Conservation (phyloP, 37 sponge, comb jelly and placozoan species). For the Cladorhizidae sp. region DNA sequence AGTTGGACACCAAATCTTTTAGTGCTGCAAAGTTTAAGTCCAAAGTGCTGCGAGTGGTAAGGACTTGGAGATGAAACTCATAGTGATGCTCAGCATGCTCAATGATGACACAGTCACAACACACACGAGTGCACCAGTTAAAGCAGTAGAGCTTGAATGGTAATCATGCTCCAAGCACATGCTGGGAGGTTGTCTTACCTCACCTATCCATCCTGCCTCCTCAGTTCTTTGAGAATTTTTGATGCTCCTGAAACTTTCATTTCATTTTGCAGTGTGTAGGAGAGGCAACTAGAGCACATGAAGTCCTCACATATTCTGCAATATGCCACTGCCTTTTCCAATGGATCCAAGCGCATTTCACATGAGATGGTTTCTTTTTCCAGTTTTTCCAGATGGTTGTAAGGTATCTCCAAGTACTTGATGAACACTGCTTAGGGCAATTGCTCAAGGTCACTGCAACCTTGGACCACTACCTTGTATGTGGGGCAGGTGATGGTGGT, state of each 20-base stretch:
- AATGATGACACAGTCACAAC: slow-evolving; percentile 32
- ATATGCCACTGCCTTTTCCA: neutral
- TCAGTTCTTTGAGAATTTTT: neutral
- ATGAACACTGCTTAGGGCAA: slow-evolving; percentile 9
- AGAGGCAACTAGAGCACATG: slow-evolving; percentile 29
- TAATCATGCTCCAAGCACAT: slow-evolving; percentile 10
- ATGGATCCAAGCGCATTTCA: slow-evolving; percentile 25
- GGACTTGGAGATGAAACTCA: slow-evolving; percentile 13
- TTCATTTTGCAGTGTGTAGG: slow-evolving; percentile 21
- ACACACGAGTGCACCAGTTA: slow-evolving; percentile 24
- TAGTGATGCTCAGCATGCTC: slow-evolving; percentile 22
- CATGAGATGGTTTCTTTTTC: neutral
- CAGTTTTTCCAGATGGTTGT: slow-evolving; percentile 6
- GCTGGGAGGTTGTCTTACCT: neutral
- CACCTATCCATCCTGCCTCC: neutral
- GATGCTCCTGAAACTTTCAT: slow-evolving; percentile 12
- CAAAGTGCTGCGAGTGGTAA: neutral
- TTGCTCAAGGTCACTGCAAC: neutral
- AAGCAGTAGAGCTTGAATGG: slow-evolving; percentile 39
- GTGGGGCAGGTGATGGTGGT: neutral
- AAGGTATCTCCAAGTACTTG: neutral
- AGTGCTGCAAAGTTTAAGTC: slow-evolving; percentile 1
- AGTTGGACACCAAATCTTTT: neutral
- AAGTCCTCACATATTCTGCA: slow-evolving; percentile 37
- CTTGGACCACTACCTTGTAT: neutral